phyloP scores from a whole-genome alignment of 2,113 vertebrate species.

The Ochotona curzoniae region DNA sequence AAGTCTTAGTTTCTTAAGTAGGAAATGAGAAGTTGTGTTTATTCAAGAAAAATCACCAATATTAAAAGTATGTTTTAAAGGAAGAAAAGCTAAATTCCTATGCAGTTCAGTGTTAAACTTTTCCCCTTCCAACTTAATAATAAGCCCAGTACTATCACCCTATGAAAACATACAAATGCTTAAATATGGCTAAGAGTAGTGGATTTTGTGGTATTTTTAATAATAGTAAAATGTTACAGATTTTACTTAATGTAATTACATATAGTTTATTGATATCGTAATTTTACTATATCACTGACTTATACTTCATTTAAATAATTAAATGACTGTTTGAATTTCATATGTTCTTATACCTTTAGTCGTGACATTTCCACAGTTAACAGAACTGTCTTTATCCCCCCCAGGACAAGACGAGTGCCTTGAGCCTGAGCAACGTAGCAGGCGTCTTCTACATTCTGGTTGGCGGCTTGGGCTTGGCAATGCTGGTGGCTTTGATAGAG shows the following conservation, averaged over 20 bases:
- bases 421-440: slow-evolving; percentile 99
- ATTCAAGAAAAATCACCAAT: slow-evolving; percentile 10
- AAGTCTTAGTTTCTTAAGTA: slow-evolving; percentile 18
- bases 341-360: slow-evolving; percentile 53
- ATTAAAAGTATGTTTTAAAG: slow-evolving; percentile 46
- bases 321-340: slow-evolving; percentile 45
- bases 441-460: slow-evolving; percentile 99
- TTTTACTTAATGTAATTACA: slow-evolving; percentile 76
- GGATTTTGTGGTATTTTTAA: slow-evolving; percentile 72
- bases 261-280: slow-evolving; percentile 66
- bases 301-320: slow-evolving; percentile 65
- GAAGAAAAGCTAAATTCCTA: slow-evolving; percentile 6
- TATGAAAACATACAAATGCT: slow-evolving; percentile 42
- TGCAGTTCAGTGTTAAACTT: slow-evolving; percentile 54
- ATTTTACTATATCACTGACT: slow-evolving; percentile 48
- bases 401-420: slow-evolving; percentile 99
- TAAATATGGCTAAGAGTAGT: neutral
- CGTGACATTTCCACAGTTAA: slow-evolving; percentile 76
- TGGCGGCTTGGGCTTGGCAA: slow-evolving; percentile 98
- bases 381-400: slow-evolving; percentile 83
- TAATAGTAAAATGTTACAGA: slow-evolving; percentile 72
- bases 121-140: slow-evolving; percentile 48
- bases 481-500: slow-evolving; percentile 99
- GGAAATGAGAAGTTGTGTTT: neutral
- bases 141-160: slow-evolving; percentile 43